These are phyloP conservation scores for Lochmaea capreae DNA, from an alignment of 2,888 invertebrate species.

Conservation along the genomic window DNA sequence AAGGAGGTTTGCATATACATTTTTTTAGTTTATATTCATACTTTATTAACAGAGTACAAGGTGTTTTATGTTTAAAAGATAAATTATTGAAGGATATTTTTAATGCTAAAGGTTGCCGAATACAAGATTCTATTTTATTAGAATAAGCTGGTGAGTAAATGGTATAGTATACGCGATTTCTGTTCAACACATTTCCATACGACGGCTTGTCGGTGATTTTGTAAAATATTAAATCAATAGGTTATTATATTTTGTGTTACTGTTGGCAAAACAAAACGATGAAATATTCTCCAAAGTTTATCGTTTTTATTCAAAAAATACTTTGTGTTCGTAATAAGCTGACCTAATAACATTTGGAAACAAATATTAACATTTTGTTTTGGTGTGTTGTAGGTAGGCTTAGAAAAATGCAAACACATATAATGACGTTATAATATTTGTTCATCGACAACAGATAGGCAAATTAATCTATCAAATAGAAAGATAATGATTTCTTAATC, in stretches of 20 bases:
- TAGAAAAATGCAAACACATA: slow-evolving; percentile 29
- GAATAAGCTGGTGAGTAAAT: too few relatives aligned
- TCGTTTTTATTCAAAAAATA: slow-evolving; percentile 10
- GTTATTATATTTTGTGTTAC: background rate
- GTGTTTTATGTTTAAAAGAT: slow-evolving; percentile 1
- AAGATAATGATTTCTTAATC: background rate
- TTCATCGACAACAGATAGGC: background rate
- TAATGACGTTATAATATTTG: slow-evolving; percentile 7
- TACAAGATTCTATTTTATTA: background rate
- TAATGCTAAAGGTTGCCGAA: background rate
- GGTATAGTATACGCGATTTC: too few relatives aligned
- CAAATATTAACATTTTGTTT: slow-evolving; percentile 22
- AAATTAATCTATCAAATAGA: background rate
- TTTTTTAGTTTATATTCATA: slow-evolving; percentile 19
- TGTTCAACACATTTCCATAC: too few relatives aligned
- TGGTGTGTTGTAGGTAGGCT: slow-evolving; percentile 20
- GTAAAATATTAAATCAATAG: background rate
- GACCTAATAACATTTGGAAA: slow-evolving; percentile 14
- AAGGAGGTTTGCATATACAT: slow-evolving; percentile 81
- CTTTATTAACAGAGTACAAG: background rate
- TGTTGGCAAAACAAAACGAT: background rate
- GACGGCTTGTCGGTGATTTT: too few relatives aligned
- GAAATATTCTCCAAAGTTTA: slow-evolving; percentile 10
- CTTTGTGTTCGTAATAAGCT: slow-evolving; percentile 6
- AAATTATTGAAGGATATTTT: background rate